Base-by-base conservation (phyloP, 2,113 vertebrate species). In the Fulica atra region DNA sequence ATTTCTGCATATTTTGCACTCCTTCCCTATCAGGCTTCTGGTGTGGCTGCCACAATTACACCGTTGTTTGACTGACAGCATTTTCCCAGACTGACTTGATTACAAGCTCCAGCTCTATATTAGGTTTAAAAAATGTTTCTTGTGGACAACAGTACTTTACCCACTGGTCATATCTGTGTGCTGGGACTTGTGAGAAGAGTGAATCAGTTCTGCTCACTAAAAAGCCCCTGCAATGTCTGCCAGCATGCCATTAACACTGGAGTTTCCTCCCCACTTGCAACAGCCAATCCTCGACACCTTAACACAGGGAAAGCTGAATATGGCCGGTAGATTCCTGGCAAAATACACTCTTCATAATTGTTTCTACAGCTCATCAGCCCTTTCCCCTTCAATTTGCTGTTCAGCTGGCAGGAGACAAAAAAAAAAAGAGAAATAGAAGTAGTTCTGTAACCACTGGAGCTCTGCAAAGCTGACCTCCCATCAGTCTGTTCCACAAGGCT, bases 331-430 rank as follows among this genome's bases (percentile, higher is more conserved):
- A 89, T 89, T 72, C 53, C 57, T 72, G 44, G 44, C 61, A 92
- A 91, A 95, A 85, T 26, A 77, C 33, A 38, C 29, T 48, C 65
- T 65, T 89, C 26, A 6, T 26, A 76, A 56, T 57, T 66, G 54
- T 68, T 86, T 71, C 83, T 79, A 72, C 57, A 91, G 80, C 69
- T 92, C 81, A 95, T 53, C 86, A 87, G 59, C 66, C 35, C 56
- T 59, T 86, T 70, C 60, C 68, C 48, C 70, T 87, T 87, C 50
- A 40, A 72, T 85, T 44, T 89, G 81, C 38, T 79, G 31, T 72
- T 87, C 89, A 87, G 65, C 44, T 78, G 87, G 8, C 0, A 0
- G 48, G 35, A 87, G 29, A 89, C 44, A 77, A 81, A 59, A 56
- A 88, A 35, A 20, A 48, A 48, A 88, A 38, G 51, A 92, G 87